phyloP scores from a whole-genome alignment of 53 echinoderm and acorn worm genomes.

The Mesocentrotus franciscanus region DNA sequence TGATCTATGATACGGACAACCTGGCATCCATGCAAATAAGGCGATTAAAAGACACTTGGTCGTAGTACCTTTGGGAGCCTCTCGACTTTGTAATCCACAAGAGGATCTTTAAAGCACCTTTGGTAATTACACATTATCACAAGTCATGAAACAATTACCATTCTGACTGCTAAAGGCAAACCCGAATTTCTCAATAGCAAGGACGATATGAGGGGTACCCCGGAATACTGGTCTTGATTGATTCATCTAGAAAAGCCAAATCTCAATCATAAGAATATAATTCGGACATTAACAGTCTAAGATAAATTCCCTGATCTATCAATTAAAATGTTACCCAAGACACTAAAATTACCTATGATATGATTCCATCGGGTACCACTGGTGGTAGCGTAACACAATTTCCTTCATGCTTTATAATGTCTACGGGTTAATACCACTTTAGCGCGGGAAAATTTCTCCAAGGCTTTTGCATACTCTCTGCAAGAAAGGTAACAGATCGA shows the following conservation, averaged over 20 bases:
- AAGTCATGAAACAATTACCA: background rate
- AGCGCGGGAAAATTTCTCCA: background rate
- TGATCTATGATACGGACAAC: slow-evolving; percentile 23
- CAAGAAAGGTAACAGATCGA: background rate
- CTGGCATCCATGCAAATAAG: slow-evolving; percentile 27
- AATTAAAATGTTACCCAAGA: too few relatives aligned
- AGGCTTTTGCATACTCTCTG: background rate
- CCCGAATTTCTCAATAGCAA: background rate
- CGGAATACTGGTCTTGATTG: background rate
- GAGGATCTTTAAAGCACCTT: background rate
- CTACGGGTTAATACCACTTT: background rate
- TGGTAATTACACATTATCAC: background rate
- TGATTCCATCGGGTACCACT: background rate
- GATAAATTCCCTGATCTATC: too few relatives aligned
- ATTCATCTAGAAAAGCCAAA: background rate
- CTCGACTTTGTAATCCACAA: background rate
- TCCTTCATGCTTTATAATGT: background rate
- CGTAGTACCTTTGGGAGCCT: background rate
- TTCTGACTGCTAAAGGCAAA: background rate
- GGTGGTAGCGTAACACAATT: background rate
- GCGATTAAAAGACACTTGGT: background rate
- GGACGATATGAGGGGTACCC: background rate
- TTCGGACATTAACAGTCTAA: too few relatives aligned
- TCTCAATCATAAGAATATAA: too few relatives aligned
- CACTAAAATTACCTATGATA: too few relatives aligned